A percentile compares a stretch with the other conserved stretches of the same genome.
Evolutionary conservation across 2,113 vertebrate genomes (phyloP).

Genomic region (Tragelaphus imberbis): DNA sequence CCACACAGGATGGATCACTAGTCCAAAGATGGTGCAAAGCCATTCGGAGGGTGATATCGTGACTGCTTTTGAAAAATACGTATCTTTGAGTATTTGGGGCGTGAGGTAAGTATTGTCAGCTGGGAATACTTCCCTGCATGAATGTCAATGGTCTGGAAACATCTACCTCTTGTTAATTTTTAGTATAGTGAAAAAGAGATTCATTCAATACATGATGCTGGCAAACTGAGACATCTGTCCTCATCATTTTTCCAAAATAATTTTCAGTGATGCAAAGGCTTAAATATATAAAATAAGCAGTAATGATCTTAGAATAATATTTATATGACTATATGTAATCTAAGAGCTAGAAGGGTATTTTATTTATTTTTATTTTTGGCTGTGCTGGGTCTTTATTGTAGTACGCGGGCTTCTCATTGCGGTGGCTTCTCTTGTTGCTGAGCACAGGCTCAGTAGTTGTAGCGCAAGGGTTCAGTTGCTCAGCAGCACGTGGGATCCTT

Average conservation of each 20-base stretch:
- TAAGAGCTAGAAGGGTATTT: not conserved
- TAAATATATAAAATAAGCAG: not conserved
- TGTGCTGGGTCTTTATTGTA: not conserved
- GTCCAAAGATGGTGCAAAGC: not conserved
- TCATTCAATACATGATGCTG: not conserved
- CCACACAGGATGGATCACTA: not conserved
- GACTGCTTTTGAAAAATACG: not conserved
- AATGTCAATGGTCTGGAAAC: not conserved
- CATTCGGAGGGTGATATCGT: not conserved
- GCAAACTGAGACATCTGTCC: not conserved
- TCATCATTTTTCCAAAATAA: conserved; percentile 1
- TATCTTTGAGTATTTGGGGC: not conserved
- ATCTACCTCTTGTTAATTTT: not conserved
- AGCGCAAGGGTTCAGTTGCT: not conserved
- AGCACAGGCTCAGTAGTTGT: not conserved
- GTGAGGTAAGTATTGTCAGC: not conserved
- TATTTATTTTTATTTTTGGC: not conserved
- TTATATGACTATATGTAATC: not conserved
- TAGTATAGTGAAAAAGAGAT: not conserved
- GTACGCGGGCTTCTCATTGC: not conserved
- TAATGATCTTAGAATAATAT: not conserved
- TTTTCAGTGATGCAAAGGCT: not conserved
- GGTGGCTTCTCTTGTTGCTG: not conserved
- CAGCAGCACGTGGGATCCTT: not conserved
- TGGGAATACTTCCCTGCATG: not conserved